A percentile compares a stretch with the other conserved stretches of the same genome.
These are phyloP conservation scores for Prunella strophiata DNA, from an alignment of 2,797 vertebrate genomes.

Conservation along the genomic window DNA sequence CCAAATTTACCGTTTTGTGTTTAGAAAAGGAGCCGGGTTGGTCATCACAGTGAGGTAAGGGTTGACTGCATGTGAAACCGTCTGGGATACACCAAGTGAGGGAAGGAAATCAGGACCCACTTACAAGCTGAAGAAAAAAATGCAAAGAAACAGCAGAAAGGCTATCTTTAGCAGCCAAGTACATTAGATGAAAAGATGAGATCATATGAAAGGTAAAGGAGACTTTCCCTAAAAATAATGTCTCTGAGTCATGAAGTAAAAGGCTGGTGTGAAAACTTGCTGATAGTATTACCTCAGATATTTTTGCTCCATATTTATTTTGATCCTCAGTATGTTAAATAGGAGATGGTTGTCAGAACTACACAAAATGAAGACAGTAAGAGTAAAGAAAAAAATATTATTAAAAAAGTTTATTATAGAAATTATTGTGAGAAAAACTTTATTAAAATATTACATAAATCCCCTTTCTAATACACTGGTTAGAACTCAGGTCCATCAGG, in stretches of 20 bases:
- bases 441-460: not conserved
- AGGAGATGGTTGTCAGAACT: slow-evolving; percentile 41
- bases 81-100: slow-evolving; percentile 14
- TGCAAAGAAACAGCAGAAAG: not conserved
- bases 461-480: not conserved
- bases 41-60: not conserved
- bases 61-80: not conserved
- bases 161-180: slow-evolving; percentile 40
- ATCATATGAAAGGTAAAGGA: slow-evolving; percentile 40
- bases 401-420: not conserved
- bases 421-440: not conserved
- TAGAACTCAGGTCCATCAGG: not conserved
- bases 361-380: slow-evolving; percentile 11
- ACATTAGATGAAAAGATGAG: slow-evolving; percentile 30
- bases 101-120: slow-evolving; percentile 10
- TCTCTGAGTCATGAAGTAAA: slow-evolving; percentile 59
- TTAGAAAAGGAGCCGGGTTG: slow-evolving; percentile 12
- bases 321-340: slow-evolving; percentile 47
- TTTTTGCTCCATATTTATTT: slow-evolving; percentile 59
- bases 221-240: slow-evolving; percentile 35
- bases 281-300: slow-evolving; percentile 35
- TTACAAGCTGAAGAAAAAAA: slow-evolving; percentile 42
- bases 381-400: slow-evolving; percentile 1
- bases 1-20: not conserved
- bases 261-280: slow-evolving; percentile 52